Evolutionary conservation across 2,888 invertebrate species (phyloP).

Genomic region (Hypsopygia costalis): DNA sequence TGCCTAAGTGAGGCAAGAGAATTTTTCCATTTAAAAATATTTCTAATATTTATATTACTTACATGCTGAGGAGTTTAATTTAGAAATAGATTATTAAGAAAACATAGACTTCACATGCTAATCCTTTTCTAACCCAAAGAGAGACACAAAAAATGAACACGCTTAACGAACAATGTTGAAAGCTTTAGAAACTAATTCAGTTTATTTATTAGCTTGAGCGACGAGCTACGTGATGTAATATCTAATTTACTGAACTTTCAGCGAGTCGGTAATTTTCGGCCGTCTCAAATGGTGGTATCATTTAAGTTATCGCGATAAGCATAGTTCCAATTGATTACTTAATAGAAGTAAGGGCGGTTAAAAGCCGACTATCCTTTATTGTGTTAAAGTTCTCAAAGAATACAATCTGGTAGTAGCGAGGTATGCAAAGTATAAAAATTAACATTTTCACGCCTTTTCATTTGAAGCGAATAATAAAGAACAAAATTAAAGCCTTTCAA

Average conservation of each 20-base stretch:
- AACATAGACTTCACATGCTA: no score
- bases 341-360: constrained; percentile 31
- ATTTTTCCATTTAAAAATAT: no score
- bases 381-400: constrained; percentile 26
- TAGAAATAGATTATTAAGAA: no score
- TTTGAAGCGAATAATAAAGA: constrained; percentile 23
- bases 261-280: constrained; percentile 14
- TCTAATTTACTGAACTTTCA: constrained; percentile 10
- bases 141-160: no score
- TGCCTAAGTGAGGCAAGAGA: no score
- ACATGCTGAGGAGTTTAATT: no score
- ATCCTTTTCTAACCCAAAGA: no score
- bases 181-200: neutral
- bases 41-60: no score
- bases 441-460: constrained; percentile 25
- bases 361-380: constrained; percentile 32
- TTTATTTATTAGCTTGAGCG: constrained; percentile 15
- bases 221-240: constrained; percentile 13
- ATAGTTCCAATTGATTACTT: constrained; percentile 47
- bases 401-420: constrained; percentile 25
- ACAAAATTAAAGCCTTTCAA: constrained; percentile 24
- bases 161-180: neutral
- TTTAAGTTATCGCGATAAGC: constrained; percentile 31
- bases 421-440: constrained; percentile 19
- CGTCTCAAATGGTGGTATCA: constrained; percentile 13